Evolutionary conservation across 2,113 vertebrate genomes (phyloP).

Genomic region (Neodontobutis hainanensis): DNA sequence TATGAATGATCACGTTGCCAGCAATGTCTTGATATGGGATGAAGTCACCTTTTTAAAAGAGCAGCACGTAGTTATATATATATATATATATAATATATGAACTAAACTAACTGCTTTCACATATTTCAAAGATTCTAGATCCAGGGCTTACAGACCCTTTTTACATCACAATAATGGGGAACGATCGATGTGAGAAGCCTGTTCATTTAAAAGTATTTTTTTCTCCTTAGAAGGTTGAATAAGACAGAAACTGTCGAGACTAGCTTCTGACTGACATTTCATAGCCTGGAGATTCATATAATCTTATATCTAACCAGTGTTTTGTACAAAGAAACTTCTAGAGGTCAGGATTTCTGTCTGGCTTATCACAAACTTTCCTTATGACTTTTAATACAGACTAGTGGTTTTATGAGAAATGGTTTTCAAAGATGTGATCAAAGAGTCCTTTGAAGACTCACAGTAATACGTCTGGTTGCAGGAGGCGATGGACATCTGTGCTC

Average conservation of each 20-base stretch:
- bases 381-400: conserved; percentile 22
- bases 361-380: conserved; percentile 24
- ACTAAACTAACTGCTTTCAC: conserved; percentile 1
- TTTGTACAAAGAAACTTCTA: conserved; percentile 5
- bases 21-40: too few species aligned
- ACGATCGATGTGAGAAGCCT: background rate
- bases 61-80: too few species aligned
- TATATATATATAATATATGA: too few species aligned
- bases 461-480: conserved; percentile 42
- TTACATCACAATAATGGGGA: background rate
- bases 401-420: conserved; percentile 34
- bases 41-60: too few species aligned
- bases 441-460: conserved; percentile 56
- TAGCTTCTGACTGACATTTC: background rate
- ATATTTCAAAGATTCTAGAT: background rate
- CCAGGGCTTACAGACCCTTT: background rate
- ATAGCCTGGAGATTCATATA: conserved; percentile 3
- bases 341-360: conserved; percentile 3
- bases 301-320: conserved; percentile 11
- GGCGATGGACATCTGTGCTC: conserved; percentile 10
- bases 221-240: background rate
- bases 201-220: background rate
- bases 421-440: conserved; percentile 65
- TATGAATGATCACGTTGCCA: too few species aligned
- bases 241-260: too few species aligned